These are phyloP conservation scores for Nineta flava DNA, from an alignment of 2,888 invertebrate genomes.

Conservation along the genomic window DNA sequence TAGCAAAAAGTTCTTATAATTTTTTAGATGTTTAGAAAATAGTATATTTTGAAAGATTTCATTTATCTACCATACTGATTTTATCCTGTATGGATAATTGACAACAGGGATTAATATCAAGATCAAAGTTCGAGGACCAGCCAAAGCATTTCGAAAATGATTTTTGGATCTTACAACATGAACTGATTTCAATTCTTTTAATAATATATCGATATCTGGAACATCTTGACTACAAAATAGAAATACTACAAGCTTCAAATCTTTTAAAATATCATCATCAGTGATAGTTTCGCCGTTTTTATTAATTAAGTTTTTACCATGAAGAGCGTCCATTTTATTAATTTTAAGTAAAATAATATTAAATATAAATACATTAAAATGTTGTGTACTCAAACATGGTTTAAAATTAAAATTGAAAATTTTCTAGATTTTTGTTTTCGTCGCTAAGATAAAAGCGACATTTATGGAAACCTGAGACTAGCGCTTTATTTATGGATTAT, in stretches of 20 bases:
- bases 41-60: too few relatives aligned
- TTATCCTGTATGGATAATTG: too few relatives aligned
- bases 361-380: not conserved
- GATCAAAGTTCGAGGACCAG: not conserved
- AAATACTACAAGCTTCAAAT: conserved; percentile 15
- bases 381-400: not conserved
- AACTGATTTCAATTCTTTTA: conserved; percentile 16
- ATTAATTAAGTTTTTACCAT: conserved; percentile 13
- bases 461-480: too few relatives aligned
- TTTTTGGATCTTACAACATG: conserved; percentile 14
- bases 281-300: conserved; percentile 11
- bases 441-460: too few relatives aligned
- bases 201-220: conserved; percentile 13
- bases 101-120: not conserved
- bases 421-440: too few relatives aligned
- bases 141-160: not conserved
- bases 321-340: conserved; percentile 13
- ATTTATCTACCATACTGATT: too few relatives aligned
- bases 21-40: too few relatives aligned
- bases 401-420: too few relatives aligned
- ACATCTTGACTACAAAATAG: conserved; percentile 18
- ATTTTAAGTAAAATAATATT: not conserved
- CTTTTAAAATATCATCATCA: conserved; percentile 14
- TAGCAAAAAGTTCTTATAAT: too few relatives aligned
- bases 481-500: too few relatives aligned